Evolutionary conservation across 2,888 invertebrate species (phyloP).

Genomic region (Lycaena phlaeas): DNA sequence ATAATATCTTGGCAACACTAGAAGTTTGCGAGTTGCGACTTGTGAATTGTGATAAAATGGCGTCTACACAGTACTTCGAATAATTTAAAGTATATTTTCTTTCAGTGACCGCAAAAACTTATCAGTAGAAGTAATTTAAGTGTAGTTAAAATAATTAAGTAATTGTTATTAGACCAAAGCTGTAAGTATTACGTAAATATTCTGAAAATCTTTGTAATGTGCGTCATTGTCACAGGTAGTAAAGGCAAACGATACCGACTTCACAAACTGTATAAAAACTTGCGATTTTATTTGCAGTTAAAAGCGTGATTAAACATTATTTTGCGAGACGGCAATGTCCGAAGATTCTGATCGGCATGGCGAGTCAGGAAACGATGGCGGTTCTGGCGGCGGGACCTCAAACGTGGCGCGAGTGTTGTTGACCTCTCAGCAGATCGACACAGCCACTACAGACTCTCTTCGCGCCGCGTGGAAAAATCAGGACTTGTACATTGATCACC

Average conservation of each 20-base stretch:
- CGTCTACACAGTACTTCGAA: constrained; percentile 35
- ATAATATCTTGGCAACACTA: constrained; percentile 18
- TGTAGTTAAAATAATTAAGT: constrained; percentile 10
- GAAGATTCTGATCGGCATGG: constrained; percentile 65
- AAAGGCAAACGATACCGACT: constrained; percentile 48
- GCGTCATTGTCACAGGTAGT: constrained; percentile 41
- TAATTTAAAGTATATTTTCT: constrained; percentile 34
- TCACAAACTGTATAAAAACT: constrained; percentile 37
- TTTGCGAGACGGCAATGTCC: constrained; percentile 66
- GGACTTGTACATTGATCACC: constrained; percentile 82
- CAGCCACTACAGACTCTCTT: constrained; percentile 76
- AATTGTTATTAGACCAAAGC: constrained; percentile 23
- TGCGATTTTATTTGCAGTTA: constrained; percentile 60
- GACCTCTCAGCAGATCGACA: constrained; percentile 76
- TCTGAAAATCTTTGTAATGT: constrained; percentile 20
- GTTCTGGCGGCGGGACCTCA: constrained; percentile 65
- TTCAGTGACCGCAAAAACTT: constrained; percentile 26
- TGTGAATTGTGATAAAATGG: constrained; percentile 62
- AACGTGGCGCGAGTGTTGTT: constrained; percentile 73
- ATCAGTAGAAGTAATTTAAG: constrained; percentile 4
- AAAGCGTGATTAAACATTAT: constrained; percentile 52
- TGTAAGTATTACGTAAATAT: constrained; percentile 34
- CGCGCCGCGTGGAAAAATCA: constrained; percentile 81
- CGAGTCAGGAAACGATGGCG: constrained; percentile 55
- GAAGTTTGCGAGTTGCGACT: constrained; percentile 25